Conservation (phyloP, 2,797 vertebrate species). For the Clamator glandarius region DNA sequence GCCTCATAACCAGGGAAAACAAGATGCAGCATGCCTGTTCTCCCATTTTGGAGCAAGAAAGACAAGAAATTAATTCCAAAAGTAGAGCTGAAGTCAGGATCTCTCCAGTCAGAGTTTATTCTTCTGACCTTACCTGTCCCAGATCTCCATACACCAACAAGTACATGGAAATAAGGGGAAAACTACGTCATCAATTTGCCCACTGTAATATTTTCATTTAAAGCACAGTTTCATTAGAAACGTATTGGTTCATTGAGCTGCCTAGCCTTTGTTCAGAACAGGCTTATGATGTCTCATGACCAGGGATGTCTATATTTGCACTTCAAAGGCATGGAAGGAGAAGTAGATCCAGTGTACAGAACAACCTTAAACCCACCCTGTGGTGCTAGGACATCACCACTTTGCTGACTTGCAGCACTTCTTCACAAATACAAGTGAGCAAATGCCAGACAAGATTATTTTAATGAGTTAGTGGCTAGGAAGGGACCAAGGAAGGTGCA, state of each 20-base stretch:
- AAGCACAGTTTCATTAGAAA: background rate
- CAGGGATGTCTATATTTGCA: background rate
- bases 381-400: background rate
- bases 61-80: background rate
- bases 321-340: conserved; percentile 1
- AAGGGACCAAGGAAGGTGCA: background rate
- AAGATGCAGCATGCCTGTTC: background rate
- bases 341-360: background rate
- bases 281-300: background rate
- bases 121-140: background rate
- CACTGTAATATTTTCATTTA: background rate
- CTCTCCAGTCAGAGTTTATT: background rate
- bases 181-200: background rate
- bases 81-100: background rate
- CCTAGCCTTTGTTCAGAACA: background rate
- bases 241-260: background rate
- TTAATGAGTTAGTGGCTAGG: background rate
- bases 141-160: background rate
- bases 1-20: background rate
- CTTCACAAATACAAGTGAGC: background rate
- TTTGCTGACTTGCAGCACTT: background rate
- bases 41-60: background rate
- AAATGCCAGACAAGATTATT: background rate
- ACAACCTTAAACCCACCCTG: background rate
- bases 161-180: background rate